A percentile compares a stretch with the other conserved stretches of the same genome.
phyloP scores from a whole-genome alignment of 1,140 invertebrate species.

The Trypoxylus dichotomus region DNA sequence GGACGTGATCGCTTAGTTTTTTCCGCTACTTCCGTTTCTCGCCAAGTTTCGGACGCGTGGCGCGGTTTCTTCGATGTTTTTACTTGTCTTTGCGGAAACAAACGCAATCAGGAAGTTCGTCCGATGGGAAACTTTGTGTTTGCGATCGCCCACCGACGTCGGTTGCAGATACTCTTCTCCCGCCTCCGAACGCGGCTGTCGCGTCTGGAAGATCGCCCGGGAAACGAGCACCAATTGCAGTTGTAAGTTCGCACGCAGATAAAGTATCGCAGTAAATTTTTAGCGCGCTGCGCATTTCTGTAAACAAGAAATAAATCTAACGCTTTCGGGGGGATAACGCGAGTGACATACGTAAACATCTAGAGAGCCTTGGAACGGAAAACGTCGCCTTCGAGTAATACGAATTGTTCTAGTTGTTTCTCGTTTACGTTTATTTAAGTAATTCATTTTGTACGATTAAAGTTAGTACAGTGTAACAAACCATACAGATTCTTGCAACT shows the following conservation, averaged over 20 bases:
- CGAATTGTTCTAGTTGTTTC: too few relatives aligned
- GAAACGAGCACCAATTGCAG: neutral
- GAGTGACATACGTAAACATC: neutral
- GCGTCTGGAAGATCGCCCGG: neutral
- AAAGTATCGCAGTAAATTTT: constrained; percentile 1
- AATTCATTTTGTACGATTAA: too few relatives aligned
- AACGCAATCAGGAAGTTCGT: constrained; percentile 24
- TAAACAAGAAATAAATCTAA: neutral
- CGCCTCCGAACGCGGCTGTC: neutral
- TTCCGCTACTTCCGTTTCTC: neutral
- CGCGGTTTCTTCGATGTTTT: neutral
- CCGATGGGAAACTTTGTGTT: neutral
- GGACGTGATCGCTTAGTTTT: neutral
- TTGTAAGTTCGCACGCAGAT: neutral
- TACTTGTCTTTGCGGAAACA: constrained; percentile 25
- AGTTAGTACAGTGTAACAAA: too few relatives aligned
- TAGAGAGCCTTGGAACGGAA: too few relatives aligned
- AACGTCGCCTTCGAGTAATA: too few relatives aligned
- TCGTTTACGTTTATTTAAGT: too few relatives aligned
- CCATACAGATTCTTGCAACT: too few relatives aligned
- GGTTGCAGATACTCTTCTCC: neutral
- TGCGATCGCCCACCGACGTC: neutral
- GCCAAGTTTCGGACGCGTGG: neutral
- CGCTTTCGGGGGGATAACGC: neutral
- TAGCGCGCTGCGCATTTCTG: neutral